Evolutionary conservation across 2,888 invertebrate species (phyloP).

Genomic region (Leptopilina syphax): DNA sequence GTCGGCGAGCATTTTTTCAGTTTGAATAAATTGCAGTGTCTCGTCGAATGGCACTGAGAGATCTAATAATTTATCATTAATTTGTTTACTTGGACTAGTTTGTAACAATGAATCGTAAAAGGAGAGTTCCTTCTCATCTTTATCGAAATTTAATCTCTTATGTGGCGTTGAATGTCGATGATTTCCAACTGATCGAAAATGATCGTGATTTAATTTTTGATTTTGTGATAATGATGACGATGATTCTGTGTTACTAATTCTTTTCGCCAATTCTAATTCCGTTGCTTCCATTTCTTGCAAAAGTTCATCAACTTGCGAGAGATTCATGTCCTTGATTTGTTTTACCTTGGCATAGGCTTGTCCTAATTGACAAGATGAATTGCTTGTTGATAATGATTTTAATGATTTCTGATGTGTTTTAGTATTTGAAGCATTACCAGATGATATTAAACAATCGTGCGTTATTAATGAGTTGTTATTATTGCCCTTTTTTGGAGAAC

Average conservation of each 20-base stretch:
- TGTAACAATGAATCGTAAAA: constrained; percentile 28
- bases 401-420: constrained; percentile 48
- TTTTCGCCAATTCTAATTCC: constrained; percentile 72
- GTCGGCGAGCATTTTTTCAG: constrained; percentile 63
- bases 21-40: constrained; percentile 61
- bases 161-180: constrained; percentile 11
- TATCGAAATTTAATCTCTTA: constrained; percentile 5
- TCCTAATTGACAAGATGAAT: constrained; percentile 60
- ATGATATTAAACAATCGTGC: constrained; percentile 44
- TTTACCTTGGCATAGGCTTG: constrained; percentile 56
- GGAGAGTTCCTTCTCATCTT: constrained; percentile 20
- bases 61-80: constrained; percentile 55
- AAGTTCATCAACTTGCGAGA: constrained; percentile 75
- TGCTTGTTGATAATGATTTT: constrained; percentile 60
- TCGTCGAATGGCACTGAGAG: constrained; percentile 62
- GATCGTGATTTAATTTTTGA: not conserved
- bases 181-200: not conserved
- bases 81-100: constrained; percentile 52
- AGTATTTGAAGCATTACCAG: constrained; percentile 52
- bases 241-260: constrained; percentile 42
- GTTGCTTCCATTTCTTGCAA: constrained; percentile 76
- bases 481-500: constrained; percentile 48
- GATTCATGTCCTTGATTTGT: constrained; percentile 68
- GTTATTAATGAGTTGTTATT: constrained; percentile 42
- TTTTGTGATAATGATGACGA: not conserved